Conservation (phyloP, 2,797 vertebrate genomes). For the Sebastes diploproa region DNA sequence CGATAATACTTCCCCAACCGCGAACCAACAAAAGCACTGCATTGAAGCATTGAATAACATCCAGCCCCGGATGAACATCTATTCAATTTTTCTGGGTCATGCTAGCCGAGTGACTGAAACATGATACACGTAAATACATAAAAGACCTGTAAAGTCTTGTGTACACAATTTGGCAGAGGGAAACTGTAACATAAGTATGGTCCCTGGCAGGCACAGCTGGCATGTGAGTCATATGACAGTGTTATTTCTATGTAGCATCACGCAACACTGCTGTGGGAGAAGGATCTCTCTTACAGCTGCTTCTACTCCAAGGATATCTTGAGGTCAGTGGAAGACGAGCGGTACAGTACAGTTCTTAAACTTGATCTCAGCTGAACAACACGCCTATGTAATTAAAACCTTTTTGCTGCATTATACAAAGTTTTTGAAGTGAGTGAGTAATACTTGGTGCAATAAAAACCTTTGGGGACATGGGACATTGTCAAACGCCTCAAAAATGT, state of each 20-base stretch:
- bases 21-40: background rate
- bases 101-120: slow-evolving; percentile 18
- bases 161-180: slow-evolving; percentile 16
- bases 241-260: slow-evolving; percentile 34
- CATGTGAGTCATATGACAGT: slow-evolving; percentile 44
- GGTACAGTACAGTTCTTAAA: background rate
- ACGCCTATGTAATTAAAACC: background rate
- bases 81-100: slow-evolving; percentile 18
- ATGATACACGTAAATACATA: slow-evolving; percentile 33
- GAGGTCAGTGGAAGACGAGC: slow-evolving; percentile 6
- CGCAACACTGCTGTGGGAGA: background rate
- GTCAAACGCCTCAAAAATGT: background rate
- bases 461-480: accelerated
- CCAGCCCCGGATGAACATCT: slow-evolving; percentile 1
- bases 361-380: background rate
- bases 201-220: slow-evolving; percentile 23
- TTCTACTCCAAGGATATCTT: slow-evolving; percentile 15
- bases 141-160: slow-evolving; percentile 26
- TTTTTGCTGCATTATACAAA: background rate
- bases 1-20: background rate
- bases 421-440: background rate
- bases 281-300: slow-evolving; percentile 17
- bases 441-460: background rate
- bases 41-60: slow-evolving; percentile 17
- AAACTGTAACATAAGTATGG: slow-evolving; percentile 41